Conservation (phyloP, 2,797 vertebrate species). For the Gastrophryne carolinensis region DNA sequence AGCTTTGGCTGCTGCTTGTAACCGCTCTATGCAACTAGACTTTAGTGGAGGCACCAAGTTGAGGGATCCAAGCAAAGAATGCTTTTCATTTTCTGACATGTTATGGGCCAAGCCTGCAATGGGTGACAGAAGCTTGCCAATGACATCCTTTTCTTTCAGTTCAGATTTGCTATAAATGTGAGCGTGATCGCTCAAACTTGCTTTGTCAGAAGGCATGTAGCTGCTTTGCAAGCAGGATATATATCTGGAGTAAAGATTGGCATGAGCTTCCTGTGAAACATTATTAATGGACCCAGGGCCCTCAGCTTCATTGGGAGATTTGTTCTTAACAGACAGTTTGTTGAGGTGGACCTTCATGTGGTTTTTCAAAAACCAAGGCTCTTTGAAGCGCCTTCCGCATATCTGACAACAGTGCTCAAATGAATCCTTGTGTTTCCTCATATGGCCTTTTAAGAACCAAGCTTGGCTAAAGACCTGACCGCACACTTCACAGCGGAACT, state of each 20-base stretch:
- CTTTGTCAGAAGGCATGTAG: slow-evolving; percentile 90
- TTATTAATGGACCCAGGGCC: slow-evolving; percentile 82
- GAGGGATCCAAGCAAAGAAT: slow-evolving; percentile 92
- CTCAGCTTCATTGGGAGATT: slow-evolving; percentile 86
- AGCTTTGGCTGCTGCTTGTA: slow-evolving; percentile 95
- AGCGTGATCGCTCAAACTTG: slow-evolving; percentile 84
- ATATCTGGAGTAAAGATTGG: slow-evolving; percentile 93
- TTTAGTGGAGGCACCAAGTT: slow-evolving; percentile 95
- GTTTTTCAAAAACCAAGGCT: slow-evolving; percentile 99
- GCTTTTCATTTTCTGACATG: slow-evolving; percentile 90
- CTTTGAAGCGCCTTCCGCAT: slow-evolving; percentile 95
- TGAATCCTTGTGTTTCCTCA: slow-evolving; percentile 99
- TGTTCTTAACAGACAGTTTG: slow-evolving; percentile 94
- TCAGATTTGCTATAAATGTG: slow-evolving; percentile 90
- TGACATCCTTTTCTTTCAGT: slow-evolving; percentile 92
- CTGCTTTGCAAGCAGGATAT: slow-evolving; percentile 95
- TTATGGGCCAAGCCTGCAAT: slow-evolving; percentile 83
- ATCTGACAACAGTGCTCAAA: slow-evolving; percentile 99
- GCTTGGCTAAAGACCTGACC: slow-evolving; percentile 97
- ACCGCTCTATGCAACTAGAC: slow-evolving; percentile 95
- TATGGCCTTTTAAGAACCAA: slow-evolving; percentile 98
- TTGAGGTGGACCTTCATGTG: slow-evolving; percentile 99
- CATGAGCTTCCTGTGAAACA: slow-evolving; percentile 92
- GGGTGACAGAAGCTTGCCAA: slow-evolving; percentile 91
- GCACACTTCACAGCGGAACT: slow-evolving; percentile 96